Percentiles rank a stretch among this genome's conserved stretches.
Evolutionary conservation across 2,888 invertebrate species (phyloP).

Genomic region (Lysandra coridon): DNA sequence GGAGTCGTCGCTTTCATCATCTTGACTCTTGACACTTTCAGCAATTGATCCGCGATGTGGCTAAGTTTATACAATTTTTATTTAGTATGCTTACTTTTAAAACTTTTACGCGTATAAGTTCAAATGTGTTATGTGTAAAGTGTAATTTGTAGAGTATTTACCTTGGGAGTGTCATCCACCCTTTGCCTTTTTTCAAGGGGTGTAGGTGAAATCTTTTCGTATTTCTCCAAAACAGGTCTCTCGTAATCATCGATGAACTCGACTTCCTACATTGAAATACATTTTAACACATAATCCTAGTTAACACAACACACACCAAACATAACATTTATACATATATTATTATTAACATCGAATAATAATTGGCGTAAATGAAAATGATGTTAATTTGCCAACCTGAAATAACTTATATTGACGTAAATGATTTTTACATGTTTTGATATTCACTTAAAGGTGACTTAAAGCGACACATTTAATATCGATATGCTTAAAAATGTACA

Average conservation of each 20-base stretch:
- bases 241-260: conserved; percentile 87
- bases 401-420: background rate
- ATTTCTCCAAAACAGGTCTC: conserved; percentile 86
- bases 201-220: conserved; percentile 81
- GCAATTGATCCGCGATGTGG: conserved; percentile 70
- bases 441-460: conserved; percentile 2
- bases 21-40: conserved; percentile 69
- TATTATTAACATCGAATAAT: conserved; percentile 7
- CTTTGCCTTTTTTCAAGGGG: conserved; percentile 76
- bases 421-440: conserved; percentile 11
- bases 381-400: background rate
- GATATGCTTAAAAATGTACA: conserved; percentile 40
- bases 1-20: conserved; percentile 67
- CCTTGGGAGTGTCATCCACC: conserved; percentile 72
- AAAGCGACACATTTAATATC: conserved; percentile 51
- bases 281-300: conserved; percentile 62
- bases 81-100: conserved; percentile 23
- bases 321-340: conserved; percentile 31
- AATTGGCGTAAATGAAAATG: background rate
- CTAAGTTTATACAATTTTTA: conserved; percentile 50
- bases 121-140: conserved; percentile 37
- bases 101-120: background rate
- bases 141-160: conserved; percentile 59
- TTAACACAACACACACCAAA: conserved; percentile 57
- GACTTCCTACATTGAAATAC: conserved; percentile 70